A percentile compares a stretch with the other conserved stretches of the same genome.
Conservation (phyloP, 1,140 invertebrate genomes). For the Odontomachus brunneus region DNA sequence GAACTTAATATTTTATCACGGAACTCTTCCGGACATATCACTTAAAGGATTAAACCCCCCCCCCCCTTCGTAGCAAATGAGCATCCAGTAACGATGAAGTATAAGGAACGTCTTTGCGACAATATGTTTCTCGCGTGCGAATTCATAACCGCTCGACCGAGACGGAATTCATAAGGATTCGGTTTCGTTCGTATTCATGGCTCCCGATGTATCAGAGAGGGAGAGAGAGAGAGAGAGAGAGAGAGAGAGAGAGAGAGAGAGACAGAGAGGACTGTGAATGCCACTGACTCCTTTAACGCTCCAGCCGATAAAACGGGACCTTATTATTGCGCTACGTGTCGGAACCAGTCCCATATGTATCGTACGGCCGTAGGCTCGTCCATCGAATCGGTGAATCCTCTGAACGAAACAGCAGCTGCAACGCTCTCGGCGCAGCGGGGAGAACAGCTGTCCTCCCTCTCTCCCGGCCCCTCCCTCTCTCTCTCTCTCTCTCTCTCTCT, state of each 20-base stretch:
- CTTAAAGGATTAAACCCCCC: too few relatives aligned
- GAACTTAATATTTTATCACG: too few relatives aligned
- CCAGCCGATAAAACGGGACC: constrained; percentile 14
- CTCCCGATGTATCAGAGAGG: neutral
- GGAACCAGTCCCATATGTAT: constrained; percentile 6
- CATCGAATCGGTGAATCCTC: constrained; percentile 33
- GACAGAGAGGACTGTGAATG: neutral
- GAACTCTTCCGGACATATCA: too few relatives aligned
- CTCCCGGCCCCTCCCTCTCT: constrained; percentile 26
- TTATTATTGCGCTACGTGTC: constrained; percentile 11
- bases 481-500: constrained; percentile 14
- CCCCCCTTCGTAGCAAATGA: too few relatives aligned
- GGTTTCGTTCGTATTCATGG: neutral
- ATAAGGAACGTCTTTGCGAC: too few relatives aligned
- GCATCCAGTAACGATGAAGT: too few relatives aligned
- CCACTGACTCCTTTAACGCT: neutral
- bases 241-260: neutral
- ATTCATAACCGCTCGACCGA: neutral
- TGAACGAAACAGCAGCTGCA: constrained; percentile 66
- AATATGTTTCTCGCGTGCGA: neutral
- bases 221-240: neutral
- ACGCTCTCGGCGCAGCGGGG: constrained; percentile 38
- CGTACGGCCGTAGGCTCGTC: constrained; percentile 15
- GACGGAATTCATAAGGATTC: neutral
- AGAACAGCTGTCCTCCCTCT: constrained; percentile 60